Percentiles rank a stretch among this genome's conserved stretches.
These are phyloP conservation scores for Pionites leucogaster DNA, from an alignment of 2,113 vertebrate genomes.

Conservation along the genomic window DNA sequence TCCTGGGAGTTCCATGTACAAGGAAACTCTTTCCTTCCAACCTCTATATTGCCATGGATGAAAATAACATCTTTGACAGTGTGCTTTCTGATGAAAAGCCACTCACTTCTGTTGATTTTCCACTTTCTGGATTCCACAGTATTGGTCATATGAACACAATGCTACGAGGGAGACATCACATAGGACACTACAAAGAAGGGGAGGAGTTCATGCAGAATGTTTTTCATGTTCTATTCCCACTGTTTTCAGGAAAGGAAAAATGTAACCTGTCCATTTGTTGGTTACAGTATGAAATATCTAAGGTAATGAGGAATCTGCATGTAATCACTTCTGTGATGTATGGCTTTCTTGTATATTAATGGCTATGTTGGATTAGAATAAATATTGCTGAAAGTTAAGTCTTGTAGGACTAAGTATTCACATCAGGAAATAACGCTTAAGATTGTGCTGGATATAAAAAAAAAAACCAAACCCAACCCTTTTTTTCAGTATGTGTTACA, in stretches of 20 bases:
- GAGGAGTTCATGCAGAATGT: conserved; percentile 87
- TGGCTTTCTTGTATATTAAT: neutral
- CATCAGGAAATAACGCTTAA: neutral
- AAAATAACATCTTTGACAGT: conserved; percentile 77
- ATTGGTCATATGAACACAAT: conserved; percentile 83
- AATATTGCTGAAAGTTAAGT: neutral
- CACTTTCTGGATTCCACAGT: conserved; percentile 74
- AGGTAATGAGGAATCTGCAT: conserved; percentile 76
- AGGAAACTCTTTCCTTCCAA: conserved; percentile 62
- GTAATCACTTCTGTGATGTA: neutral
- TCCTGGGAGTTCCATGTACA: conserved; percentile 85
- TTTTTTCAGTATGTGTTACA: neutral
- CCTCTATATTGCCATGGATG: conserved; percentile 83
- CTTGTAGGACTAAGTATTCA: neutral
- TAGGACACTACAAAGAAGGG: conserved; percentile 84
- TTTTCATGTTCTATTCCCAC: conserved; percentile 77
- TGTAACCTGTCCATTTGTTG: conserved; percentile 79
- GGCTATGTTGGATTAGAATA: neutral
- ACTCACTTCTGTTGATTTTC: conserved; percentile 72
- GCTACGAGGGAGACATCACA: conserved; percentile 61
- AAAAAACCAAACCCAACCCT: neutral
- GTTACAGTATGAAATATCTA: conserved; percentile 91
- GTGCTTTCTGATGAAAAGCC: conserved; percentile 70
- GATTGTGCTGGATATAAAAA: neutral
- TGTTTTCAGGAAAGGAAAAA: conserved; percentile 78